Evolutionary conservation across 1,140 invertebrate species (phyloP).

Genomic region (Spodoptera litura): DNA sequence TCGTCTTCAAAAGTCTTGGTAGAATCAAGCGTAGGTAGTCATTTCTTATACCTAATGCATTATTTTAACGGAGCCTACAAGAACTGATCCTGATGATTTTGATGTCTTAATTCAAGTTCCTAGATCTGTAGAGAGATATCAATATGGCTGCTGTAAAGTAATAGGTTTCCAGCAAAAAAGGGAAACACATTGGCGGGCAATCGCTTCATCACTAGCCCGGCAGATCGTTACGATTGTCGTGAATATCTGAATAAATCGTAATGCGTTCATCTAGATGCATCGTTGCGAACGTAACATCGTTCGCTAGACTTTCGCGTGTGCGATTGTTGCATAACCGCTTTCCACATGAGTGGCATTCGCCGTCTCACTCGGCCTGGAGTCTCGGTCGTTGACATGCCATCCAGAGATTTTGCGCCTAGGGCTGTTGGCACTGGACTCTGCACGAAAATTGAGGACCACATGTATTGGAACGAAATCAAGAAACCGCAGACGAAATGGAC

Average conservation of each 20-base stretch:
- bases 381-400: constrained; percentile 74
- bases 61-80: no score
- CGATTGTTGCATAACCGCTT: constrained; percentile 80
- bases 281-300: constrained; percentile 50
- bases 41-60: no score
- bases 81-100: no score
- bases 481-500: constrained; percentile 14
- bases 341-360: constrained; percentile 75
- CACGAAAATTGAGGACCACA: constrained; percentile 26
- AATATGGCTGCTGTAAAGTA: no score
- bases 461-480: constrained; percentile 3
- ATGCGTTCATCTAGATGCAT: constrained; percentile 51
- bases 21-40: no score
- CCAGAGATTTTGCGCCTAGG: constrained; percentile 55
- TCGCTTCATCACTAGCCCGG: constrained; percentile 7
- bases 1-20: no score
- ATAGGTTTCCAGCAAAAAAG: not conserved
- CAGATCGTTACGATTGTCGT: constrained; percentile 34
- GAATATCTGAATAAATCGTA: constrained; percentile 46
- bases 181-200: not conserved
- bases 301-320: constrained; percentile 75
- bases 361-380: constrained; percentile 66
- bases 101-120: no score
- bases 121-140: no score
- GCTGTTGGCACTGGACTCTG: constrained; percentile 29